Evolutionary conservation across 2,888 invertebrate genomes (phyloP).

Genomic region (Mimumesa dahlbomi): DNA sequence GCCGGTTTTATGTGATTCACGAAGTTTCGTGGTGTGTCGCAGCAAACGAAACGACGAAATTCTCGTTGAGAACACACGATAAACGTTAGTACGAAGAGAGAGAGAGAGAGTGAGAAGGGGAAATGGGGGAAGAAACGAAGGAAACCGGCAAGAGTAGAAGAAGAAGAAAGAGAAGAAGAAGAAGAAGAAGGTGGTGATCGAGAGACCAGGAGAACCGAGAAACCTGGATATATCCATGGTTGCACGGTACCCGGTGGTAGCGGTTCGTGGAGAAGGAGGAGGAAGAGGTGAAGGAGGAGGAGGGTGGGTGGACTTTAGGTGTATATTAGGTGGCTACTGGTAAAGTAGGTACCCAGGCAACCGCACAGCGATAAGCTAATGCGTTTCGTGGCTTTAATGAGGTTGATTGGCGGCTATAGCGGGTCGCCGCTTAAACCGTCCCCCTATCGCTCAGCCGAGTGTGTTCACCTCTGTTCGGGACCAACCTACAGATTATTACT

Average conservation of each 20-base stretch:
- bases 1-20: slow-evolving; percentile 33
- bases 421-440: slow-evolving; percentile 62
- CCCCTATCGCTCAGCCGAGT: slow-evolving; percentile 65
- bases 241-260: slow-evolving; percentile 3
- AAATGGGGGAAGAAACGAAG: background rate
- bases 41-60: background rate
- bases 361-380: slow-evolving; percentile 74
- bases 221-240: slow-evolving; percentile 15
- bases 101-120: background rate
- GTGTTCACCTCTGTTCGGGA: slow-evolving; percentile 72
- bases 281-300: slow-evolving; percentile 35
- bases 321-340: slow-evolving; percentile 71
- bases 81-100: background rate
- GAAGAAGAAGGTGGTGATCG: no score
- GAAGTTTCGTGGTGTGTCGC: slow-evolving; percentile 3
- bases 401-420: slow-evolving; percentile 71
- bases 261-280: no score
- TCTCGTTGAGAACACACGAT: background rate
- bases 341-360: slow-evolving; percentile 68
- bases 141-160: background rate
- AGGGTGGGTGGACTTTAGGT: slow-evolving; percentile 62
- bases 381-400: slow-evolving; percentile 76
- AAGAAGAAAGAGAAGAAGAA: background rate
- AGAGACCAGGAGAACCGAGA: slow-evolving; percentile 8
- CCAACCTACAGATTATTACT: slow-evolving; percentile 74